Evolutionary conservation across 2,888 invertebrate species (phyloP).

Genomic region (Drosophila siamana): DNA sequence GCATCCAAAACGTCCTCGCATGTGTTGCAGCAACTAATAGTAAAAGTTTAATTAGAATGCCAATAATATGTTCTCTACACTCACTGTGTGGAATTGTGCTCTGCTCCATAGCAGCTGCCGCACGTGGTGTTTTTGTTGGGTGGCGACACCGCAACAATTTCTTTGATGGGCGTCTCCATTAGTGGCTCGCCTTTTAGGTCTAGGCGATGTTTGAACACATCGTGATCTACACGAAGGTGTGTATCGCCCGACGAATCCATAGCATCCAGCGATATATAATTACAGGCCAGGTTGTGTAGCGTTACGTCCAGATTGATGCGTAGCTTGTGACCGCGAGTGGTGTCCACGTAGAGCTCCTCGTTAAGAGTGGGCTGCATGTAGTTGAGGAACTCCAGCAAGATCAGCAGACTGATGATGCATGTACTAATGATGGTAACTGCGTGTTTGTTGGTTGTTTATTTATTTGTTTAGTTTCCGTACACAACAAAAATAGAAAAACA

Average conservation of each 20-base stretch:
- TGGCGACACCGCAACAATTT: conserved; percentile 85
- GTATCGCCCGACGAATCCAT: conserved; percentile 99
- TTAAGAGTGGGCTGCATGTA: conserved; percentile 94
- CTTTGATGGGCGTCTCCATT: conserved; percentile 93
- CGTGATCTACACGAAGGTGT: conserved; percentile 97
- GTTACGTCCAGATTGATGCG: conserved; percentile 97
- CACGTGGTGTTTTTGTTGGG: conserved; percentile 87
- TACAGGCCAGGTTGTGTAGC: conserved; percentile 95
- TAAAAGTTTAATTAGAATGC: neutral
- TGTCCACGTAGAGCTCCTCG: conserved; percentile 98
- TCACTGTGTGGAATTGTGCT: conserved; percentile 88
- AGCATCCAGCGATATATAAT: conserved; percentile 96
- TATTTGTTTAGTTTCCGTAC: conserved; percentile 20
- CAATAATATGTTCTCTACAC: conserved; percentile 44
- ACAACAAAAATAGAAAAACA: neutral
- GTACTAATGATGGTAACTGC: conserved; percentile 95
- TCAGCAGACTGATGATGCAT: conserved; percentile 92
- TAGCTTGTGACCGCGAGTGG: conserved; percentile 96
- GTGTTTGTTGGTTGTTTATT: conserved; percentile 73
- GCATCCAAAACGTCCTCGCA: conserved; percentile 98
- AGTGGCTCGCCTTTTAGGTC: conserved; percentile 93
- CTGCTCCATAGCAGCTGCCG: conserved; percentile 98
- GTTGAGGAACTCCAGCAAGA: conserved; percentile 93
- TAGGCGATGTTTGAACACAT: conserved; percentile 95
- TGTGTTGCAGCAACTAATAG: conserved; percentile 95